Evolutionary conservation across 2,797 vertebrate species (phyloP).

Genomic region (Myotis planiceps): DNA sequence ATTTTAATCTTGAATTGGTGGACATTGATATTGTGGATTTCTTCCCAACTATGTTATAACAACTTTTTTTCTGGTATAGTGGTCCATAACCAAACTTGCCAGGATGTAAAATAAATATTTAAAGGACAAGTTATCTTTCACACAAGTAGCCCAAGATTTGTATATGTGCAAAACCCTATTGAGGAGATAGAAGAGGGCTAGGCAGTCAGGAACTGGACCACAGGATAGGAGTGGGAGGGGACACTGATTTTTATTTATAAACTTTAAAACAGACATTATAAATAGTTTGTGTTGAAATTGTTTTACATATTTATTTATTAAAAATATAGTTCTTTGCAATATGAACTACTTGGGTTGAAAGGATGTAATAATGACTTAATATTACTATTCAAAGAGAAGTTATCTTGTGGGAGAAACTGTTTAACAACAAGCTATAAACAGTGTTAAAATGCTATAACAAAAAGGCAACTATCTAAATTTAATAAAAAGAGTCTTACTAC

Average conservation of each 20-base stretch:
- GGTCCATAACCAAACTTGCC: neutral
- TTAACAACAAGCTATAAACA: constrained; percentile 72
- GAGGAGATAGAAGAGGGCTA: too few species aligned
- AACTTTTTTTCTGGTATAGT: neutral
- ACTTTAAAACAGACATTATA: constrained; percentile 49
- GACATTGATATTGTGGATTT: neutral
- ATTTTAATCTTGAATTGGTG: neutral
- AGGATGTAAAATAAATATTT: neutral
- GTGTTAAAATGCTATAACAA: constrained; percentile 13
- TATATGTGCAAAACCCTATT: neutral
- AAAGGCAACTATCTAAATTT: constrained; percentile 57
- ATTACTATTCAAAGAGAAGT: neutral
- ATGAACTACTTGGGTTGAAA: neutral
- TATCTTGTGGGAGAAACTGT: neutral
- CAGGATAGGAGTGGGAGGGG: too few species aligned
- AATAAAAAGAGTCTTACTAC: neutral
- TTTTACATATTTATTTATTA: neutral
- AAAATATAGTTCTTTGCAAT: neutral
- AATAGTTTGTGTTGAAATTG: neutral
- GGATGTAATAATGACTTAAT: neutral
- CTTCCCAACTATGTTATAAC: neutral
- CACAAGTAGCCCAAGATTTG: neutral
- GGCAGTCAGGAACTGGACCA: too few species aligned
- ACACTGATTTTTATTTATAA: constrained; percentile 65
- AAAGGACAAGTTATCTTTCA: neutral